Percentiles rank a stretch among this genome's conserved stretches.
Conservation (phyloP, 2,888 invertebrate species). For the Eupithecia subumbrata region DNA sequence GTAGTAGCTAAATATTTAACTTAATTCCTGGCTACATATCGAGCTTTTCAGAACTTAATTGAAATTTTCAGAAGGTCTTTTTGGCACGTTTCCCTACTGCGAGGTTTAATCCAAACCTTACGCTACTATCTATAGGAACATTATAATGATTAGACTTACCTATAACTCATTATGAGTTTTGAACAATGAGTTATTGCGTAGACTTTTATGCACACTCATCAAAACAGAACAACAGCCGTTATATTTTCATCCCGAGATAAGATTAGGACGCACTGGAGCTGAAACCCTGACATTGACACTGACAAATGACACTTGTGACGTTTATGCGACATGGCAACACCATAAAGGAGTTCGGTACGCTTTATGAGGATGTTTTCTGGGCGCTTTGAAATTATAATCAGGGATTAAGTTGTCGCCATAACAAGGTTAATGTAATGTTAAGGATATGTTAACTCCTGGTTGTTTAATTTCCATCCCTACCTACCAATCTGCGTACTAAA, state of each 20-base stretch:
- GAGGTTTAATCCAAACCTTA: not conserved
- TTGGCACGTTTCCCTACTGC: not conserved
- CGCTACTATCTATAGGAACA: not conserved
- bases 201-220: constrained; percentile 25
- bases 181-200: constrained; percentile 9
- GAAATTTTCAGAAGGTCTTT: not conserved
- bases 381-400: constrained; percentile 13
- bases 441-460: not conserved
- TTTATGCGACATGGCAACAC: constrained; percentile 32
- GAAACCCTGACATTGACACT: constrained; percentile 29
- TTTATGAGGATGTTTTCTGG: constrained; percentile 20
- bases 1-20: not conserved
- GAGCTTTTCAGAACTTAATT: not conserved
- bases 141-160: not conserved
- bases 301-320: constrained; percentile 34
- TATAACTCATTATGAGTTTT: not conserved
- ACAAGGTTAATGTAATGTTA: not conserved
- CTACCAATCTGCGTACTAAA: not conserved
- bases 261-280: constrained; percentile 22
- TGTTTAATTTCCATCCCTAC: not conserved
- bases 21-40: not conserved
- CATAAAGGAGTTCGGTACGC: constrained; percentile 15
- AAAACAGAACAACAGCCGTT: constrained; percentile 27
- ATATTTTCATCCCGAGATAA: constrained; percentile 25
- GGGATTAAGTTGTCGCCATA: not conserved